Base-by-base conservation (phyloP, 2,797 vertebrate species). In the Artibeus lituratus region DNA sequence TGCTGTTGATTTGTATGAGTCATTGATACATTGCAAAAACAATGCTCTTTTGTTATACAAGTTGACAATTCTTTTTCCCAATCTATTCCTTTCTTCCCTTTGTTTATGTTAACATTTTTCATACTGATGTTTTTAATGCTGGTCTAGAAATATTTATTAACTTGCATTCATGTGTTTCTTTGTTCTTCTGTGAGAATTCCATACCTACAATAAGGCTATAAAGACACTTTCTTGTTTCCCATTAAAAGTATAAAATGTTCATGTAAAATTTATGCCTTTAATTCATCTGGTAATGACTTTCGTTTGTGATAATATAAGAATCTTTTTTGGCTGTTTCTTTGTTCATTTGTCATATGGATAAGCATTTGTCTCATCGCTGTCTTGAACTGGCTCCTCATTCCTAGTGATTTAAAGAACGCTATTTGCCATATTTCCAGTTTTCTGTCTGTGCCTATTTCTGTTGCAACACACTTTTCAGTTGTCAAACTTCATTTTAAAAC, bases 141-240 rank as follows among this genome's bases (percentile, higher is more conserved):
- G 37, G 69, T 29, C 53, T 51, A 24, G 29, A 65, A 85, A 74
- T 55, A 65, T 94, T 90, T 94, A 92, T 77, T 59, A 91, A 69
- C 2, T n/a, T 85, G 5, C 5, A 19, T 89, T 87, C 37, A 59
- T 32, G n/a, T 90, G 16, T 35, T 74, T 32, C 1, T 90, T 87
- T 84, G 49, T 80, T 88, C 26, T 69, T 35, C 1, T 89, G 4
- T 78, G 91, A 83, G 22, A 95, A 90, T 73, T 21, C 5, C 32
- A 24, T 67, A 76, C 0, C 2, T 94, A 80, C n/a, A 47, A 49
- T 55, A 89, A 57, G 4, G n/a, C 24, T 39, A 8, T 67, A 2
- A 69, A 87, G 7, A 76, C 59, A 87, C 69, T 70, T 92, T 89
- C 32, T 93, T 96, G 19, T 69, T 87, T 89, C 90, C 47, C 7